Conservation (phyloP, 2,113 vertebrate genomes). For the Thalassarche chlororhynchos region DNA sequence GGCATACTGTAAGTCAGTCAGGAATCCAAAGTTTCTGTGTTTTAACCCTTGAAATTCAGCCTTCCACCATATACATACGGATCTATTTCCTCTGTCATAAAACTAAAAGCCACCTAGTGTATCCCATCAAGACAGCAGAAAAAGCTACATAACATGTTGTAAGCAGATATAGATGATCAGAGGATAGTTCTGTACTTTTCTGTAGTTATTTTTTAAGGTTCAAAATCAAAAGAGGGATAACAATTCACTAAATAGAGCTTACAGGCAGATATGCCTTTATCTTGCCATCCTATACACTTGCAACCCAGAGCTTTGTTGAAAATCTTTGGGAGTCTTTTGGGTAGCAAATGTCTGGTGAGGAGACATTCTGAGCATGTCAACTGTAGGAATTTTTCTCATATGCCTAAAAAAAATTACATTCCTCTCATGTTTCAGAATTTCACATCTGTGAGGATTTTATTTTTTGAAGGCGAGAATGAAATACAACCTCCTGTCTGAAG, state of each 20-base stretch:
- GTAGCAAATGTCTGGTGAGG: not conserved
- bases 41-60: not conserved
- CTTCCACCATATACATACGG: not conserved
- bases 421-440: not conserved
- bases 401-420: not conserved
- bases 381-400: not conserved
- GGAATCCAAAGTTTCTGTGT: not conserved
- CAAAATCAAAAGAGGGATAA: not conserved
- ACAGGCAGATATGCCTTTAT: slow-evolving; percentile 5
- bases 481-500: not conserved
- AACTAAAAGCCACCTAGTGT: not conserved
- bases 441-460: slow-evolving; percentile 10
- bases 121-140: not conserved
- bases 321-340: slow-evolving; percentile 13
- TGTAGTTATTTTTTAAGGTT: not conserved
- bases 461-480: not conserved
- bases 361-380: slow-evolving; percentile 10
- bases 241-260: not conserved
- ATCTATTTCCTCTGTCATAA: not conserved
- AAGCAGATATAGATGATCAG: slow-evolving; percentile 4
- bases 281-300: not conserved
- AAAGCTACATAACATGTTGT: not conserved
- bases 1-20: not conserved
- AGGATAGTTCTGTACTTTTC: not conserved
- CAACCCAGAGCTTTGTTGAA: not conserved